Evolutionary conservation across 2,113 vertebrate genomes (phyloP).

Genomic region (Vidua macroura): DNA sequence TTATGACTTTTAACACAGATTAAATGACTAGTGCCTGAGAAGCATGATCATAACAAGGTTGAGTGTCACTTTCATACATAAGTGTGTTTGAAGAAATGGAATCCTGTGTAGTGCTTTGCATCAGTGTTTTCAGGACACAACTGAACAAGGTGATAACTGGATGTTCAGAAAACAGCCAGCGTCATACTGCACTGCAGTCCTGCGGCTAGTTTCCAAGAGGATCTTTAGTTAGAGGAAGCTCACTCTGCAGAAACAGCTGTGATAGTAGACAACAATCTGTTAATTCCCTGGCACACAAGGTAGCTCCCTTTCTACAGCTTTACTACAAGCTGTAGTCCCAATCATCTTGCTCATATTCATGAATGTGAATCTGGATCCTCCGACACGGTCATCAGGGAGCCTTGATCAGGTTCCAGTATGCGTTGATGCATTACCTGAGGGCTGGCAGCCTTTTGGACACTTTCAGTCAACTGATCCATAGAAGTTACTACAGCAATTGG

Average conservation of each 20-base stretch:
- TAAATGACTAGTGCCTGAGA: neutral
- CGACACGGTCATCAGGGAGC: accelerated
- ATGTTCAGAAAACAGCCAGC: neutral
- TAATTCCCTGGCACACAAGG: neutral
- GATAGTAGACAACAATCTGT: neutral
- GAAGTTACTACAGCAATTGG: neutral
- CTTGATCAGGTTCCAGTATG: neutral
- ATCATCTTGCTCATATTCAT: neutral
- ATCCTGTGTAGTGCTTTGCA: neutral
- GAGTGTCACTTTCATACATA: neutral
- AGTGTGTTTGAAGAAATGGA: neutral
- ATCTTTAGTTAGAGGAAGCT: neutral
- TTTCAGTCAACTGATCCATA: neutral
- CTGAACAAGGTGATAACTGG: neutral
- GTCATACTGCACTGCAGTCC: neutral
- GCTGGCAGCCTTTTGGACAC: neutral
- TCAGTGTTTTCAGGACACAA: neutral
- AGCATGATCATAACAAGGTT: neutral
- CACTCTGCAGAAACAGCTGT: neutral
- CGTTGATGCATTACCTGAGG: accelerated
- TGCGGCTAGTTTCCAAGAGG: neutral
- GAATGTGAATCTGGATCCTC: neutral
- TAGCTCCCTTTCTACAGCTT: neutral
- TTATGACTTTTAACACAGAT: neutral
- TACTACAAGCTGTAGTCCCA: neutral